Percentiles rank a stretch among this genome's conserved stretches.
These are phyloP conservation scores for Gobio occitaniae DNA, from an alignment of 2,797 vertebrate species.

Conservation along the genomic window DNA sequence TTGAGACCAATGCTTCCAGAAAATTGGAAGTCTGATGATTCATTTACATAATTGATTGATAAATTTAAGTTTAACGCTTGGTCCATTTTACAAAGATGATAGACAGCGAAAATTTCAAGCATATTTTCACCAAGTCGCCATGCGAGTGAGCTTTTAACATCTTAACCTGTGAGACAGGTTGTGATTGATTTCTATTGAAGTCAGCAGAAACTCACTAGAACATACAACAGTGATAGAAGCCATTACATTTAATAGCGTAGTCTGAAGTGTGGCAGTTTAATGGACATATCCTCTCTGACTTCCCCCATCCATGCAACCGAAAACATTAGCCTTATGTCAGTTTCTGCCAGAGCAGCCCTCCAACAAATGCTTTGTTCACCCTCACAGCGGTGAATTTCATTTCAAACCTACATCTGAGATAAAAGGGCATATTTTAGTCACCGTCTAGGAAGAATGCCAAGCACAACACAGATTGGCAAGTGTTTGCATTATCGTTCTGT, in stretches of 20 bases:
- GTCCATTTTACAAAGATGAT: background rate
- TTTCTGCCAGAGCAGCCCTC: slow-evolving; percentile 29
- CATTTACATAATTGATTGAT: background rate
- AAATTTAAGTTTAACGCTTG: background rate
- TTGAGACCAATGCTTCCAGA: background rate
- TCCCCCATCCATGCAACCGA: slow-evolving; percentile 24
- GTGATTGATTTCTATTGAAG: slow-evolving; percentile 43
- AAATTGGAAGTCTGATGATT: background rate
- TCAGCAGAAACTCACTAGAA: slow-evolving; percentile 46
- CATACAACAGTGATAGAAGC: slow-evolving; percentile 47
- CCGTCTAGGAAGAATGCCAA: slow-evolving; percentile 41
- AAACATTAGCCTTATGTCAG: slow-evolving; percentile 42
- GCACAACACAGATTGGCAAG: slow-evolving; percentile 28
- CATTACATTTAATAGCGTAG: slow-evolving; percentile 47
- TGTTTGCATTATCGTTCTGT: slow-evolving; percentile 12
- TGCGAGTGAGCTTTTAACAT: slow-evolving; percentile 40
- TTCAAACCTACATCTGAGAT: slow-evolving; percentile 14
- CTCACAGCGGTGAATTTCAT: slow-evolving; percentile 27
- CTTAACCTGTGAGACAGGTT: slow-evolving; percentile 26
- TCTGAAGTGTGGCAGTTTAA: slow-evolving; percentile 51
- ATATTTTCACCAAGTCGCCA: background rate
- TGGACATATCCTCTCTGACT: slow-evolving; percentile 43
- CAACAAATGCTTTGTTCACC: slow-evolving; percentile 27
- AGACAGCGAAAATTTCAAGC: background rate
- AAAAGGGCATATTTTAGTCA: slow-evolving; percentile 47